Percentiles rank a stretch among this genome's conserved stretches.
phyloP scores from a whole-genome alignment of 1,140 invertebrate genomes.

The Anoplophora glabripennis region DNA sequence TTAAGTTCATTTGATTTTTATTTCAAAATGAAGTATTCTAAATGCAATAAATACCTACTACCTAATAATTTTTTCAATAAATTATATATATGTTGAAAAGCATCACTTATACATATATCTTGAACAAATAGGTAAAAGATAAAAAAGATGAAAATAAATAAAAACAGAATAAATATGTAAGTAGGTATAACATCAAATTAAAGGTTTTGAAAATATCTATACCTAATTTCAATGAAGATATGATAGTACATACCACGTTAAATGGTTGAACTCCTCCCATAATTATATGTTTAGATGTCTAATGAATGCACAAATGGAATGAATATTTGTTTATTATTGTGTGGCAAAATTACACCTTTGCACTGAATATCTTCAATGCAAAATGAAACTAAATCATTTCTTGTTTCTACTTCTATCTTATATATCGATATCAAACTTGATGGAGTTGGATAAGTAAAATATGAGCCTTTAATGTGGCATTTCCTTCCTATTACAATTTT shows the following conservation, averaged over 20 bases:
- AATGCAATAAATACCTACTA: neutral
- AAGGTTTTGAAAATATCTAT: no score
- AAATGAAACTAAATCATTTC: neutral
- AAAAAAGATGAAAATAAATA: neutral
- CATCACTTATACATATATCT: neutral
- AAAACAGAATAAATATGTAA: neutral
- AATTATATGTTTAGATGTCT: neutral
- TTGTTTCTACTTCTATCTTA: neutral
- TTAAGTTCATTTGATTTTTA: conserved; percentile 1
- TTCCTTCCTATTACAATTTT: neutral
- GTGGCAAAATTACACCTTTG: neutral
- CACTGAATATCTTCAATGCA: neutral
- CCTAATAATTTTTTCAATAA: neutral
- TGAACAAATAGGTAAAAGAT: neutral
- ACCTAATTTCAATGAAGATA: no score
- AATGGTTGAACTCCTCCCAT: neutral
- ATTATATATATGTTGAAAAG: neutral
- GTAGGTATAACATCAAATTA: no score
- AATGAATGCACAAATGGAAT: neutral
- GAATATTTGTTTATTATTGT: conserved; percentile 1
- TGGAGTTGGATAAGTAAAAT: neutral
- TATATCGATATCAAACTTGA: conserved; percentile 1
- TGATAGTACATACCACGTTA: neutral
- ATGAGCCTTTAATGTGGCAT: neutral
- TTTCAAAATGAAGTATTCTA: neutral